A percentile compares a stretch with the other conserved stretches of the same genome.
These are phyloP conservation scores for Clytia hemisphaerica DNA, from an alignment of 30 jellyfish, hydroid and myxozoan species.

Conservation along the genomic window DNA sequence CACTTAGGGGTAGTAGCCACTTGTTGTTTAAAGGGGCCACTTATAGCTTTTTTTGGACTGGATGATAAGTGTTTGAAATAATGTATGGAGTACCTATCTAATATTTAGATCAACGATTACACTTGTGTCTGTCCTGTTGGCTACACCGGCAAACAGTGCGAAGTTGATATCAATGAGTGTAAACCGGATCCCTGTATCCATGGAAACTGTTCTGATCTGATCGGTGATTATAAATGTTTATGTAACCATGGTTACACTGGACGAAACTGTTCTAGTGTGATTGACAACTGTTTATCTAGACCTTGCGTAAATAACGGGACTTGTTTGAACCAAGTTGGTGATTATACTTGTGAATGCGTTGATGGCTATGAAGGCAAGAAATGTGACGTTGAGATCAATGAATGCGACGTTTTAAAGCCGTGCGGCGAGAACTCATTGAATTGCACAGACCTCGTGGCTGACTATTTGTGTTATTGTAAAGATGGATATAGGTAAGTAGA, in stretches of 20 bases:
- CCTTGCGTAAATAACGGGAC: conserved; percentile 68
- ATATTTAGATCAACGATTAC: conserved; percentile 30
- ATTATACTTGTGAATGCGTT: conserved; percentile 56
- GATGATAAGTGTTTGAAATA: no score
- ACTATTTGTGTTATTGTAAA: conserved; percentile 66
- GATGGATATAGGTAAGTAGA: conserved; percentile 68
- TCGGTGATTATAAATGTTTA: conserved; percentile 52
- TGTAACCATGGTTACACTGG: conserved; percentile 64
- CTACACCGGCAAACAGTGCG: conserved; percentile 34
- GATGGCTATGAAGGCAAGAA: conserved; percentile 67
- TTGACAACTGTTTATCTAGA: conserved; percentile 49
- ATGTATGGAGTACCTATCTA: no score
- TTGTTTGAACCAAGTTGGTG: conserved; percentile 50
- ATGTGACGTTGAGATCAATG: conserved; percentile 68
- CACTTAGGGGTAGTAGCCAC: no score
- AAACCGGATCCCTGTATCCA: conserved; percentile 22
- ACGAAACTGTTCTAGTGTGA: conserved; percentile 31
- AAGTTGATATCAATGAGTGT: conserved; percentile 20
- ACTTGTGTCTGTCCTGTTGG: conserved; percentile 25
- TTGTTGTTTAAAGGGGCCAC: no score
- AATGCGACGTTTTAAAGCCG: conserved; percentile 66
- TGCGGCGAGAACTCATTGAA: conserved; percentile 53
- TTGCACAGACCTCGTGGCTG: conserved; percentile 72
- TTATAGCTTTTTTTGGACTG: no score
- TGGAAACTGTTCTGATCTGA: conserved; percentile 43